These are phyloP conservation scores for Ceratothoa steindachneri DNA, from an alignment of 2,888 invertebrate genomes.

Conservation along the genomic window DNA sequence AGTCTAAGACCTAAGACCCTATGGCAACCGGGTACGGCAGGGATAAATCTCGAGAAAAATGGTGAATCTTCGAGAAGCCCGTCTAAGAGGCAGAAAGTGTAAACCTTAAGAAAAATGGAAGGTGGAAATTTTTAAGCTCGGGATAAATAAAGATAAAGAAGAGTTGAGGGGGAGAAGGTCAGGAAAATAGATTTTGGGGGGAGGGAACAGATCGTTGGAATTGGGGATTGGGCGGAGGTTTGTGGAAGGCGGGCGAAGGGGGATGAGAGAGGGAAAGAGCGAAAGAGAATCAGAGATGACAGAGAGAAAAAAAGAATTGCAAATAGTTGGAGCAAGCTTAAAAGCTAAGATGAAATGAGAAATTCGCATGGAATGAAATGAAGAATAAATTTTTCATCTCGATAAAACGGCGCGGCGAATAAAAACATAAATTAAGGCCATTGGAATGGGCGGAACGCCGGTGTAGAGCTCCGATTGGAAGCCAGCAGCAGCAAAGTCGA, in stretches of 20 bases:
- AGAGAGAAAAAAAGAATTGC: not conserved
- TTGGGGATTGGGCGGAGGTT: conserved; percentile 16
- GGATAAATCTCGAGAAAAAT: not conserved
- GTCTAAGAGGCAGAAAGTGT: not conserved
- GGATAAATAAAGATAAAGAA: not conserved
- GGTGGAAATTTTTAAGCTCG: not conserved
- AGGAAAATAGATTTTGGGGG: conserved; percentile 5
- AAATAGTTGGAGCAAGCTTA: not conserved
- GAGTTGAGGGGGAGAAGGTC: not conserved
- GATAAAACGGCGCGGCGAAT: not conserved
- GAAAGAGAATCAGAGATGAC: conserved; percentile 2
- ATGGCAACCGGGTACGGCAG: not conserved
- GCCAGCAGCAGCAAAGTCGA: conserved; percentile 6
- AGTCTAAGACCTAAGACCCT: not conserved
- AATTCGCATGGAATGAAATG: not conserved
- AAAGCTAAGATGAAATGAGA: not conserved
- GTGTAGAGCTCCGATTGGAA: conserved; percentile 7
- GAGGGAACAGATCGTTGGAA: conserved; percentile 11
- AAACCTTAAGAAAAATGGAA: not conserved
- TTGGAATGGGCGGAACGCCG: conserved; percentile 1
- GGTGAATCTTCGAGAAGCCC: not conserved
- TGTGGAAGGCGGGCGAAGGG: conserved; percentile 9
- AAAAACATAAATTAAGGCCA: conserved; percentile 10
- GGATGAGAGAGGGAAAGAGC: conserved; percentile 3
- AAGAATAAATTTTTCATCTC: not conserved